phyloP scores from a whole-genome alignment of 2,888 invertebrate species.

The Watsonalla cultraria region DNA sequence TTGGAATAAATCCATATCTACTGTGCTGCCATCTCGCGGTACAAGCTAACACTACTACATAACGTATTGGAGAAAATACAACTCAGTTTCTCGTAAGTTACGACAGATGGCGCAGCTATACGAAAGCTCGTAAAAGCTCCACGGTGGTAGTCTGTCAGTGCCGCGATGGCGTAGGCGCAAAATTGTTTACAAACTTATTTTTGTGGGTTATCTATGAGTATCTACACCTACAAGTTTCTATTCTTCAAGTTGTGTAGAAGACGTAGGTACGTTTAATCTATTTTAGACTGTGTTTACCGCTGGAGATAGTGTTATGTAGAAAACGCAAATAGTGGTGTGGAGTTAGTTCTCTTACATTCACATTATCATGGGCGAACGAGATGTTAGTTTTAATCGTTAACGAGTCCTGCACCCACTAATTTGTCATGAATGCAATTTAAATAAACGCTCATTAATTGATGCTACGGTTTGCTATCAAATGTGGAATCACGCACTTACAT shows the following conservation, averaged over 20 bases:
- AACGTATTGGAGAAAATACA: neutral
- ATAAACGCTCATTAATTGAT: neutral
- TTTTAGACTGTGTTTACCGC: neutral
- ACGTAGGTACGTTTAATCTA: neutral
- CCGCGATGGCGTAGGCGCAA: slow-evolving; percentile 17
- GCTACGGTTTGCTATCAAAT: too few relatives aligned
- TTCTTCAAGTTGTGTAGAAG: neutral
- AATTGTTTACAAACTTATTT: slow-evolving; percentile 30
- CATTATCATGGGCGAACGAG: too few relatives aligned
- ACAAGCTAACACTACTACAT: slow-evolving; percentile 17
- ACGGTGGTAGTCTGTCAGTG: slow-evolving; percentile 4
- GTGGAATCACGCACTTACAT: too few relatives aligned
- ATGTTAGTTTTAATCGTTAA: too few relatives aligned
- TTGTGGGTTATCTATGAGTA: slow-evolving; percentile 6
- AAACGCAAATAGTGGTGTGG: too few relatives aligned
- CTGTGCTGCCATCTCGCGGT: slow-evolving; percentile 35
- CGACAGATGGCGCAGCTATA: slow-evolving; percentile 50
- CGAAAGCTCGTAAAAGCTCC: slow-evolving; percentile 20
- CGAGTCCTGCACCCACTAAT: neutral
- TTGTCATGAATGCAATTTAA: neutral
- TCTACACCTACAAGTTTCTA: neutral
- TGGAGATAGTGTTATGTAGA: neutral
- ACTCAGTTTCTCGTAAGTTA: slow-evolving; percentile 5
- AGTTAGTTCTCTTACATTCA: too few relatives aligned
- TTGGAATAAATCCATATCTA: neutral